A percentile compares a stretch with the other conserved stretches of the same genome.
Evolutionary conservation across 2,888 invertebrate species (phyloP).

Genomic region (Acleris holmiana): DNA sequence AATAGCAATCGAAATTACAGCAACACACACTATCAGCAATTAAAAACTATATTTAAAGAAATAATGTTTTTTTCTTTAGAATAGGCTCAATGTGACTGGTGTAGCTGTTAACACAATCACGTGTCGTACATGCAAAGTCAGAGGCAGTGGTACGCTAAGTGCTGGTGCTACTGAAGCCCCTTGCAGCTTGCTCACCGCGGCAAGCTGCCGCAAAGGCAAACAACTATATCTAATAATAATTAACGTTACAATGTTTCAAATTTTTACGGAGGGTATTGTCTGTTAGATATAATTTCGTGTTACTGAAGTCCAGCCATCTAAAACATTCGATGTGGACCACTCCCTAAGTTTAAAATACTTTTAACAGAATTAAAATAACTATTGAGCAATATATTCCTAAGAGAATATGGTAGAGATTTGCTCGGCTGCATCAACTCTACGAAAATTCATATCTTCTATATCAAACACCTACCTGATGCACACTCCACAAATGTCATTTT

Average conservation of each 20-base stretch:
- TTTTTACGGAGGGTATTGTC: slow-evolving; percentile 83
- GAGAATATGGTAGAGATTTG: slow-evolving; percentile 83
- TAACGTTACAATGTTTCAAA: slow-evolving; percentile 71
- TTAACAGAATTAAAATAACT: slow-evolving; percentile 78
- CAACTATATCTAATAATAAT: slow-evolving; percentile 80
- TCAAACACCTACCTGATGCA: slow-evolving; percentile 75
- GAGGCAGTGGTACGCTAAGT: slow-evolving; percentile 56
- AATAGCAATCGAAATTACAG: slow-evolving; percentile 10
- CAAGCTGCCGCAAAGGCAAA: slow-evolving; percentile 74
- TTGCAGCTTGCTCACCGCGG: slow-evolving; percentile 62
- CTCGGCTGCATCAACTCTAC: slow-evolving; percentile 83
- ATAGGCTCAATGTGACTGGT: not conserved
- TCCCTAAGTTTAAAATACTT: slow-evolving; percentile 78
- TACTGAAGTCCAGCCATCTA: slow-evolving; percentile 68
- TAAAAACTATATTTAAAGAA: not conserved
- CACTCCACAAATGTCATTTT: slow-evolving; percentile 81
- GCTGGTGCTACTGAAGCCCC: slow-evolving; percentile 68
- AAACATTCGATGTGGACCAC: slow-evolving; percentile 74
- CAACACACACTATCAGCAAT: slow-evolving; percentile 4
- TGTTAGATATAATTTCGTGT: slow-evolving; percentile 80
- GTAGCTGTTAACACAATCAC: not conserved
- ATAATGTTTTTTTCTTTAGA: too few species aligned
- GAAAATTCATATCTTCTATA: slow-evolving; percentile 74
- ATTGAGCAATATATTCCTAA: slow-evolving; percentile 83
- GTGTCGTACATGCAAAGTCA: slow-evolving; percentile 44